These are phyloP conservation scores for Arctopsyche grandis DNA, from an alignment of 1,140 invertebrate genomes.

Conservation along the genomic window DNA sequence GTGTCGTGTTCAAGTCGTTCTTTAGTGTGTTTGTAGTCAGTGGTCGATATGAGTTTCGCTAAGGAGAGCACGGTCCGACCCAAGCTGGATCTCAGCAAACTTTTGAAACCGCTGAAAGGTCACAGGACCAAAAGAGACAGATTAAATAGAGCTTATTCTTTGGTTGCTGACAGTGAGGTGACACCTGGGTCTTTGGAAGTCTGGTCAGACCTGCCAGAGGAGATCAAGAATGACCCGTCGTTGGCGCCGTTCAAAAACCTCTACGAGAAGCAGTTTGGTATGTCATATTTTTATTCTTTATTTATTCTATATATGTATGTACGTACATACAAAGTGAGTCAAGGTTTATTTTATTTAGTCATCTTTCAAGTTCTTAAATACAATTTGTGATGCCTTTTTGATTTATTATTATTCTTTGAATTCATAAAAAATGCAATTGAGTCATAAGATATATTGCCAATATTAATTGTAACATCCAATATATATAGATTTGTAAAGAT, in stretches of 20 bases:
- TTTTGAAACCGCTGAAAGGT: constrained; percentile 17
- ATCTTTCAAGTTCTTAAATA: too few species aligned
- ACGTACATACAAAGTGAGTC: too few species aligned
- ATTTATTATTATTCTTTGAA: too few species aligned
- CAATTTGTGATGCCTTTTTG: too few species aligned
- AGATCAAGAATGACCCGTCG: constrained; percentile 72
- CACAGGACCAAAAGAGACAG: constrained; percentile 6
- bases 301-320: not conserved
- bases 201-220: constrained; percentile 72
- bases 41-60: not conserved
- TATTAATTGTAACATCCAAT: too few species aligned
- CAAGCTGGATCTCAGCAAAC: not conserved
- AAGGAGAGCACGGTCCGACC: not conserved
- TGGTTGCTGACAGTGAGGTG: constrained; percentile 67
- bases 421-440: too few species aligned
- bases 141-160: constrained; percentile 56
- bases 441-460: too few species aligned
- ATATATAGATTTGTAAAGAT: too few species aligned
- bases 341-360: not conserved
- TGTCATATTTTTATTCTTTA: constrained; percentile 41
- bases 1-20: too few species aligned
- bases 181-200: constrained; percentile 72
- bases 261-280: constrained; percentile 69
- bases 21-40: too few species aligned
- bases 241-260: constrained; percentile 70